Percentiles rank a stretch among this genome's conserved stretches.
Conservation (phyloP, 2,113 vertebrate genomes). For the Spea bombifrons region DNA sequence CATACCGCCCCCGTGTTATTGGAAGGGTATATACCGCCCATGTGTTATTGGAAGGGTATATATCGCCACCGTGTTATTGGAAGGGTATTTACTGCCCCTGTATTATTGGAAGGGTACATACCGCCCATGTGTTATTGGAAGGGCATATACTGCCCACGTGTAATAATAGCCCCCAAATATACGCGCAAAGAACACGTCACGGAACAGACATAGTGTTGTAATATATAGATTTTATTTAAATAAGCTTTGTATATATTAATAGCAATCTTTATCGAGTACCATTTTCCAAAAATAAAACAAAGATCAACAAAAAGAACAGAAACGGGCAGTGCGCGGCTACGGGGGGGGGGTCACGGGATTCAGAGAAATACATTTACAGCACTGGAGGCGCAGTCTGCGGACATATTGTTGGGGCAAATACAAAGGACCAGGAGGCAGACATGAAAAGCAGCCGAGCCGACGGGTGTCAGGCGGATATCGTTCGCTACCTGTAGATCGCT, state of each 20-base stretch:
- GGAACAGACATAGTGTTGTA: not conserved
- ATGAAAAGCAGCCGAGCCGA: not conserved
- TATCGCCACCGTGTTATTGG: too few species aligned
- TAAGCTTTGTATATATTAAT: constrained; percentile 45
- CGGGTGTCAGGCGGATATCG: too few species aligned
- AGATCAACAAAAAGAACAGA: constrained; percentile 27
- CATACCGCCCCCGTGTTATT: too few species aligned
- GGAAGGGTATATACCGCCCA: too few species aligned
- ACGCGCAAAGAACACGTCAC: too few species aligned
- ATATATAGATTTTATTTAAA: constrained; percentile 28
- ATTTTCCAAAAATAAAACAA: constrained; percentile 32
- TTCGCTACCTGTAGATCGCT: too few species aligned
- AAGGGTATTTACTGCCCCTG: too few species aligned
- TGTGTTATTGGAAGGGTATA: too few species aligned
- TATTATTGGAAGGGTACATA: too few species aligned
- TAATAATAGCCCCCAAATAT: too few species aligned
- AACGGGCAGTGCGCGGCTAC: constrained; percentile 38
- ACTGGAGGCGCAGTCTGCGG: not conserved
- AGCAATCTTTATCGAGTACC: constrained; percentile 41
- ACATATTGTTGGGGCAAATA: not conserved
- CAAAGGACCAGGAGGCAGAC: not conserved
- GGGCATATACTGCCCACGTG: too few species aligned
- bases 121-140: too few species aligned
- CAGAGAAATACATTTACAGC: constrained; percentile 16
- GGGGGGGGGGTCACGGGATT: not conserved